phyloP scores from a whole-genome alignment of 2,888 invertebrate genomes.

The Andrena praecox region DNA sequence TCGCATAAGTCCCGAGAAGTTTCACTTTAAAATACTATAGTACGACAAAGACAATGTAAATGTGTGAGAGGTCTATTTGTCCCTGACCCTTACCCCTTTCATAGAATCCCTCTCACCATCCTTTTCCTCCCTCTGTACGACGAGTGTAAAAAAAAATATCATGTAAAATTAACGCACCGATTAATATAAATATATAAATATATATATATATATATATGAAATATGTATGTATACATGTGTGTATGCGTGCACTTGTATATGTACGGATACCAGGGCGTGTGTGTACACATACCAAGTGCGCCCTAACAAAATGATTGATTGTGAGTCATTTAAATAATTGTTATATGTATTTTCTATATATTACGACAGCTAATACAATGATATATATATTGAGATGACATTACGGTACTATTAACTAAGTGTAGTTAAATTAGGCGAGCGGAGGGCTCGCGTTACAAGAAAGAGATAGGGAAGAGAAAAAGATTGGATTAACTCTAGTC shows the following conservation, averaged over 20 bases:
- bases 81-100: constrained; percentile 44
- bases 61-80: constrained; percentile 75
- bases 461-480: constrained; percentile 45
- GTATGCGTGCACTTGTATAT: constrained; percentile 27
- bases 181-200: constrained; percentile 70
- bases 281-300: constrained; percentile 41
- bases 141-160: constrained; percentile 81
- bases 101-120: constrained; percentile 64
- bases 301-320: constrained; percentile 78
- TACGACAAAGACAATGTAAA: constrained; percentile 79
- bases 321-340: constrained; percentile 84
- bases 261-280: constrained; percentile 15
- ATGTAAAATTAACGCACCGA: constrained; percentile 80
- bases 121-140: constrained; percentile 74
- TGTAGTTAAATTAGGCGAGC: constrained; percentile 80
- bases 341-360: constrained; percentile 85
- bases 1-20: constrained; percentile 76
- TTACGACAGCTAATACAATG: constrained; percentile 81
- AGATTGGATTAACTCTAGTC: constrained; percentile 75
- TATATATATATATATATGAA: constrained; percentile 39
- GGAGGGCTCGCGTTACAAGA: constrained; percentile 61
- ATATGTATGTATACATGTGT: constrained; percentile 44
- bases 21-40: constrained; percentile 74
- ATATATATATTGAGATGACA: constrained; percentile 80
- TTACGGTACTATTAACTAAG: constrained; percentile 83